These are phyloP conservation scores for Ptychadena robeensis DNA, from an alignment of 2,797 vertebrate genomes.

Conservation along the genomic window DNA sequence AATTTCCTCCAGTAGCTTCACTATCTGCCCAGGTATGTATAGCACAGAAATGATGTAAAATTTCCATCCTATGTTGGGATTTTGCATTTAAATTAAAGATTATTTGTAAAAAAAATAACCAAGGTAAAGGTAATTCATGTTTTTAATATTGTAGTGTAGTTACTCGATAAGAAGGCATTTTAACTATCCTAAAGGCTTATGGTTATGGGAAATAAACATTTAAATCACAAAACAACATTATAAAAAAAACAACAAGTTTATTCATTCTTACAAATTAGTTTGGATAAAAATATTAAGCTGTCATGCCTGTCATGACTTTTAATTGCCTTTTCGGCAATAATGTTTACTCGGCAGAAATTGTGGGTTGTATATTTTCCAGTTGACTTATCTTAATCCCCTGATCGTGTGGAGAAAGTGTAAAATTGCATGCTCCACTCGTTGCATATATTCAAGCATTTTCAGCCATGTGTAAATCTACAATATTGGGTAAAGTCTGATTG, in stretches of 20 bases:
- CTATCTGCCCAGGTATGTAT: no score
- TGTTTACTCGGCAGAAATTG: conserved; percentile 53
- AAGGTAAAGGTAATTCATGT: no score
- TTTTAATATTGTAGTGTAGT: no score
- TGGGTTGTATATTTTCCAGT: conserved; percentile 54
- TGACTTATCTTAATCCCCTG: conserved; percentile 56
- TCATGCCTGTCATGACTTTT: conserved; percentile 17
- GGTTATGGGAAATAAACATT: background rate
- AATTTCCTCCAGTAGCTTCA: no score
- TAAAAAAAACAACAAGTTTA: background rate
- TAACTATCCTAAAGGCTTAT: background rate
- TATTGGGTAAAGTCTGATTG: conserved; percentile 59
- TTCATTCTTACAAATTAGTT: background rate
- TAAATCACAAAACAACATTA: background rate
- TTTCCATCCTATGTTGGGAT: no score
- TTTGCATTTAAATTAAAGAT: no score
- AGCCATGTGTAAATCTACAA: conserved; percentile 59
- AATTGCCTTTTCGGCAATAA: conserved; percentile 41
- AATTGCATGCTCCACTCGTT: conserved; percentile 53
- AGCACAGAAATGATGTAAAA: no score
- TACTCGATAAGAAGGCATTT: background rate
- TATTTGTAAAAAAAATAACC: no score
- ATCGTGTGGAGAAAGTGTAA: conserved; percentile 45
- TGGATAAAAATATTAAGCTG: conserved; percentile 3
- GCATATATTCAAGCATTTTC: conserved; percentile 51